phyloP scores from a whole-genome alignment of 2,113 vertebrate genomes.

The Oreochromis tanganicae region DNA sequence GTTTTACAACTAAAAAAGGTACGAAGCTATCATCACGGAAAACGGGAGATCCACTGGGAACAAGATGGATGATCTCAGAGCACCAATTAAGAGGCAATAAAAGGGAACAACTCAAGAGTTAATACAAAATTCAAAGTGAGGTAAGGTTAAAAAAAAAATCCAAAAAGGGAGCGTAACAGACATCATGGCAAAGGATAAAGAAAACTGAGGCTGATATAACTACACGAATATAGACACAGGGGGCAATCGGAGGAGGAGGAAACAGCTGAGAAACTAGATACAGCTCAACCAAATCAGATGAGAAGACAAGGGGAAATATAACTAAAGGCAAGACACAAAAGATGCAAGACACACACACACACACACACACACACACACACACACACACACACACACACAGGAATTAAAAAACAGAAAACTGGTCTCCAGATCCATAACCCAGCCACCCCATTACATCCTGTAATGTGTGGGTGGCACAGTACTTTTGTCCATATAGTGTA shows the following conservation, averaged over 20 bases:
- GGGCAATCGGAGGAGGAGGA: background rate
- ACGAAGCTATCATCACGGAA: background rate
- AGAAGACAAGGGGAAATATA: background rate
- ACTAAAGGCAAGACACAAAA: background rate
- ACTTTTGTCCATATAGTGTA: too few relatives aligned
- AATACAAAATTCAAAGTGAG: background rate
- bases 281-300: background rate
- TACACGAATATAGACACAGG: background rate
- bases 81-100: background rate
- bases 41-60: background rate
- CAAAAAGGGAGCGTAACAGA: background rate
- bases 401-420: too few relatives aligned
- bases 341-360: background rate
- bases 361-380: background rate
- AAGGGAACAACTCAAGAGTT: background rate
- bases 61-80: background rate
- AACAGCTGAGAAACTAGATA: background rate
- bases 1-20: background rate
- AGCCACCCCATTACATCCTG: too few relatives aligned
- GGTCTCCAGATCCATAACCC: too few relatives aligned
- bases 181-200: background rate
- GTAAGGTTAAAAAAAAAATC: background rate
- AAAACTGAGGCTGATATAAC: background rate
- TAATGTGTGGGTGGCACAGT: too few relatives aligned
- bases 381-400: too few relatives aligned